phyloP scores from a whole-genome alignment of 2,797 vertebrate species.

The Merluccius polli region DNA sequence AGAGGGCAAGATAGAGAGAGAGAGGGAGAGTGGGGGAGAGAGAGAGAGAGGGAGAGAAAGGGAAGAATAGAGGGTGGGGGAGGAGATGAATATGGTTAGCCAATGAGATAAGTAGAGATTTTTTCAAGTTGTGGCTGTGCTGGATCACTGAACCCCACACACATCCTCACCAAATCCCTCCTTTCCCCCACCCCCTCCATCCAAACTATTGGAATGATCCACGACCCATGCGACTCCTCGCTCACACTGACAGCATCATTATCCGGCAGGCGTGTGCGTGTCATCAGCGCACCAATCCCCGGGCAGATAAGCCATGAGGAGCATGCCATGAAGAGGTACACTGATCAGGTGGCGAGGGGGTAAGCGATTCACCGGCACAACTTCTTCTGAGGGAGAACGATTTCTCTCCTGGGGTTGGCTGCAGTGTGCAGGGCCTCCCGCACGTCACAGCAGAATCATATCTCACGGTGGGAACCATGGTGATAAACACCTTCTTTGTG shows the following conservation, averaged over 20 bases:
- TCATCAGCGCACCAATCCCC: constrained; percentile 1
- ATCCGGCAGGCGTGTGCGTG: constrained; percentile 9
- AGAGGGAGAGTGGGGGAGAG: background rate
- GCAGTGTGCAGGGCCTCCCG: background rate
- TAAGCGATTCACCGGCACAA: background rate
- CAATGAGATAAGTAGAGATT: background rate
- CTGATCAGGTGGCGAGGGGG: background rate
- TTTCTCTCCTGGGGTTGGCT: background rate
- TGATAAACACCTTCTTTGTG: background rate
- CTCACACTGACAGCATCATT: constrained; percentile 19
- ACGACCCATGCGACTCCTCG: constrained; percentile 10
- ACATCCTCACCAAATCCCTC: background rate
- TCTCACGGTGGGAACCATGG: background rate
- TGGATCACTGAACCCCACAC: background rate
- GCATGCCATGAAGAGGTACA: background rate
- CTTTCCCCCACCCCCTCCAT: background rate
- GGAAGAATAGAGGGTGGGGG: background rate
- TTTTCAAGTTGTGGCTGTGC: background rate
- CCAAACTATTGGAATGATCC: constrained; percentile 9
- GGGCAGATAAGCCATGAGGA: background rate
- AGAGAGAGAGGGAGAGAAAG: background rate
- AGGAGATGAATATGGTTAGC: background rate
- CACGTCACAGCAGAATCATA: background rate
- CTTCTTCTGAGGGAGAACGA: background rate
- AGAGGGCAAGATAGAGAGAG: background rate